Evolutionary conservation across 2,797 vertebrate species (phyloP).

Genomic region (Hypotaenidia okinawae): DNA sequence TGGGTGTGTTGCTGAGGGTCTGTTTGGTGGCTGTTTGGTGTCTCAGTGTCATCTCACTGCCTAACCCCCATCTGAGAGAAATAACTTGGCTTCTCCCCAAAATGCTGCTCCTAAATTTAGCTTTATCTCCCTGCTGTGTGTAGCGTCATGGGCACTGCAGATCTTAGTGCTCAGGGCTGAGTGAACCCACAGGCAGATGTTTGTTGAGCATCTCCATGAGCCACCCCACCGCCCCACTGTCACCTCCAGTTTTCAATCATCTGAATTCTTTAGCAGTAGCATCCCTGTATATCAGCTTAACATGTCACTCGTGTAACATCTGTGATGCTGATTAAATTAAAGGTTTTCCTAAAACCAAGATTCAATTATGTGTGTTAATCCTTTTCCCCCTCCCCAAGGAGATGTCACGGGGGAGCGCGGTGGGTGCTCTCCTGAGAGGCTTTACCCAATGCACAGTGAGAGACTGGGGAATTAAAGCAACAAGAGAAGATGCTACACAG

Average conservation of each 20-base stretch:
- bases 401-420: fast-evolving
- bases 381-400: neutral
- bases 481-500: neutral
- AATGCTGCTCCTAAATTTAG: neutral
- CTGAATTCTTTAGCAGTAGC: constrained; percentile 10
- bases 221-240: fast-evolving
- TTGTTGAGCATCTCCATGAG: fast-evolving
- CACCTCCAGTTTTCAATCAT: neutral
- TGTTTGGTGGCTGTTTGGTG: fast-evolving
- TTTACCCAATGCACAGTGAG: neutral
- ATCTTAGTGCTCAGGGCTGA: neutral
- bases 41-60: neutral
- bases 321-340: constrained; percentile 62
- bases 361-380: constrained; percentile 46
- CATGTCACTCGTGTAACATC: neutral
- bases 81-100: fast-evolving
- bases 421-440: neutral
- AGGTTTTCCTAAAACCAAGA: constrained; percentile 54
- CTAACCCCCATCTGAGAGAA: neutral
- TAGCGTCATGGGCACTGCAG: fast-evolving
- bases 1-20: fast-evolving
- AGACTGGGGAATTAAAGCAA: neutral
- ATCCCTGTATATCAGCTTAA: constrained; percentile 7
- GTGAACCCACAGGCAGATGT: fast-evolving
- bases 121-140: fast-evolving